These are phyloP conservation scores for Opisthograptis luteolata DNA, from an alignment of 2,888 invertebrate genomes.

Conservation along the genomic window DNA sequence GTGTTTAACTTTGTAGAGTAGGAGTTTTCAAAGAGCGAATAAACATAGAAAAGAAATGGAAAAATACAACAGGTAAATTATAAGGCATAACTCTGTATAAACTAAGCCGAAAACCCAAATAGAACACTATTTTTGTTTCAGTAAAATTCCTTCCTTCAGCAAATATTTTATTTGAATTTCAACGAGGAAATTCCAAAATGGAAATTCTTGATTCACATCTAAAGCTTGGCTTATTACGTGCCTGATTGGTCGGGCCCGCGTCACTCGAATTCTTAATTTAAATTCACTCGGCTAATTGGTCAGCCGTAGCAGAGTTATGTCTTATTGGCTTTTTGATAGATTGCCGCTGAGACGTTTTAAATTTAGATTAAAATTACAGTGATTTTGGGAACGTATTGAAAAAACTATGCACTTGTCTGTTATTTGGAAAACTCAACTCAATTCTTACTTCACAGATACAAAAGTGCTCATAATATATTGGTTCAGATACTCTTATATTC, in stretches of 20 bases:
- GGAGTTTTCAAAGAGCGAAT: too few species aligned
- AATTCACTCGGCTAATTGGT: conserved; percentile 53
- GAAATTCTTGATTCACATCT: conserved; percentile 43
- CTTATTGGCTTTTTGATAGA: conserved; percentile 53
- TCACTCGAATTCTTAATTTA: conserved; percentile 52
- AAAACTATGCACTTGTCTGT: too few species aligned
- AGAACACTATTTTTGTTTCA: neutral
- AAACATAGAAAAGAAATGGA: too few species aligned
- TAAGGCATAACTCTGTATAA: too few species aligned
- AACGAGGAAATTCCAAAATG: conserved; percentile 24
- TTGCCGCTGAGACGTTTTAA: conserved; percentile 28
- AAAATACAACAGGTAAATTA: too few species aligned
- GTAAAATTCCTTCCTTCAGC: too few species aligned
- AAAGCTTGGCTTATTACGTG: conserved; percentile 49
- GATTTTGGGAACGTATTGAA: too few species aligned
- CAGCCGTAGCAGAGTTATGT: conserved; percentile 37
- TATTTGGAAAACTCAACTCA: too few species aligned
- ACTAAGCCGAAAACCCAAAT: neutral
- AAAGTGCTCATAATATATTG: too few species aligned
- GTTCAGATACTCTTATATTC: too few species aligned
- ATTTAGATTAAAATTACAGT: conserved; percentile 12
- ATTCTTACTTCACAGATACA: too few species aligned
- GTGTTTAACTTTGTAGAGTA: neutral
- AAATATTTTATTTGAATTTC: conserved; percentile 16
- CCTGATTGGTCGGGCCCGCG: conserved; percentile 45